Conservation (phyloP, 1,140 invertebrate genomes). For the Saccostrea cuccullata region DNA sequence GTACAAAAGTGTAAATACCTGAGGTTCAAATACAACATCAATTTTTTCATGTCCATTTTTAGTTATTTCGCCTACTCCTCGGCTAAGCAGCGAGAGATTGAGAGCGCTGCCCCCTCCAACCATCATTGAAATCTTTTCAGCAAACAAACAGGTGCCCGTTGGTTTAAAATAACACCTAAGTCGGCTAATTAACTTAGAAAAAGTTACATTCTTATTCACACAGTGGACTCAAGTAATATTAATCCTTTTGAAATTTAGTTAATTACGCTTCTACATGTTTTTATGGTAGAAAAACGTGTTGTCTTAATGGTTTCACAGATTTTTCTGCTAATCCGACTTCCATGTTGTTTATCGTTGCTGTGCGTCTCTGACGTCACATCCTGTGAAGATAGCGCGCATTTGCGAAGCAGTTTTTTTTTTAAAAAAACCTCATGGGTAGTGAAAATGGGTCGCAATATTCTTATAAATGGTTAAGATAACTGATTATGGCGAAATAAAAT, state of each 20-base stretch:
- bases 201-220: background rate
- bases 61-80: conserved; percentile 76
- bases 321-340: conserved; percentile 19
- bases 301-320: background rate
- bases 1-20: conserved; percentile 67
- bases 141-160: conserved; percentile 41
- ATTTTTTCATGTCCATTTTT: conserved; percentile 77
- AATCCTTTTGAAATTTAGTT: background rate
- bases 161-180: background rate
- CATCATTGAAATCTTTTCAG: conserved; percentile 48
- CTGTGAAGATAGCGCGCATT: background rate
- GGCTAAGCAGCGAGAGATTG: conserved; percentile 75
- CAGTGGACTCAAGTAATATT: background rate
- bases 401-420: too few relatives aligned
- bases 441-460: too few relatives aligned
- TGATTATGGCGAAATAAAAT: too few relatives aligned
- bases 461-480: too few relatives aligned
- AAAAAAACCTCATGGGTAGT: too few relatives aligned
- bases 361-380: conserved; percentile 22
- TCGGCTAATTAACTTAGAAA: background rate
- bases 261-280: too few relatives aligned
- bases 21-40: conserved; percentile 76
- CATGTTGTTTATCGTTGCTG: conserved; percentile 43
- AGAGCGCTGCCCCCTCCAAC: conserved; percentile 65
- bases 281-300: background rate